phyloP scores from a whole-genome alignment of 2,888 invertebrate genomes.

The Chloromyia formosa region DNA sequence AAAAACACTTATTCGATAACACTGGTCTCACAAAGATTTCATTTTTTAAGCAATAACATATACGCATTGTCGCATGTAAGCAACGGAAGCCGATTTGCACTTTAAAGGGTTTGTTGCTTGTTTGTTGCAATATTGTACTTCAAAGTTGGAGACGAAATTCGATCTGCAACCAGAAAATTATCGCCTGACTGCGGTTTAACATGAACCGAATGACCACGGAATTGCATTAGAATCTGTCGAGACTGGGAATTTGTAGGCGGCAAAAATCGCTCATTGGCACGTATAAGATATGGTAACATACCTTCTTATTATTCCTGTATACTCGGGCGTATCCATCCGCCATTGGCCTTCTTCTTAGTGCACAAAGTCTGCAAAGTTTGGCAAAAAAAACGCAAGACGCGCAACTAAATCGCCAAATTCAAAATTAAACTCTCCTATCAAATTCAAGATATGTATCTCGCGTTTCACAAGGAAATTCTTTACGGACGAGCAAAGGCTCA shows the following conservation, averaged over 20 bases:
- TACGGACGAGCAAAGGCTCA: neutral
- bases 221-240: neutral
- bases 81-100: neutral
- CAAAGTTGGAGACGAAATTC: constrained; percentile 17
- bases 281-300: neutral
- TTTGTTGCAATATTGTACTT: constrained; percentile 7
- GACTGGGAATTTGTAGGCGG: constrained; percentile 1
- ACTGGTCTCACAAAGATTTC: too few species aligned
- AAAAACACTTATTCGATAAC: too few species aligned
- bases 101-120: constrained; percentile 2
- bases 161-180: constrained; percentile 26
- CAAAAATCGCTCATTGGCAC: neutral
- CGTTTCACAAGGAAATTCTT: constrained; percentile 30
- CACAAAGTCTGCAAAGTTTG: constrained; percentile 41
- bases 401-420: constrained; percentile 15
- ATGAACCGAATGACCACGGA: constrained; percentile 13
- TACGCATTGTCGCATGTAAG: too few species aligned
- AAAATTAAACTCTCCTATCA: constrained; percentile 37
- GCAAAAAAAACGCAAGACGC: neutral
- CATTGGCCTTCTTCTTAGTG: neutral
- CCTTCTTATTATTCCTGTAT: neutral
- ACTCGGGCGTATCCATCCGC: neutral
- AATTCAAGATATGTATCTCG: constrained; percentile 30
- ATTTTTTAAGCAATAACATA: too few species aligned
- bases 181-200: constrained; percentile 20